These are phyloP conservation scores for Samia ricini DNA, from an alignment of 1,140 invertebrate species.

Conservation along the genomic window DNA sequence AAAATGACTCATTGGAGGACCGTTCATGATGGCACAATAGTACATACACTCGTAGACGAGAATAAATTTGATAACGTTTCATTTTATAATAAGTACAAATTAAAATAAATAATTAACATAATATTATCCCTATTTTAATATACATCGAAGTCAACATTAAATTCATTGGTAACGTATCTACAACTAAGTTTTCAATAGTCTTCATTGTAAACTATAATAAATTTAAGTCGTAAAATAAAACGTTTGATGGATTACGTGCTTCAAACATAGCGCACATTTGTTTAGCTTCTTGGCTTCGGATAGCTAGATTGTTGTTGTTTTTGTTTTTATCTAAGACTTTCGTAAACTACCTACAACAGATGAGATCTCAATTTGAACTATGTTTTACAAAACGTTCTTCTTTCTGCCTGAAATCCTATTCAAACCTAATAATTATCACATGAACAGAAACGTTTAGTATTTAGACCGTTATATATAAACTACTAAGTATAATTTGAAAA, in stretches of 20 bases:
- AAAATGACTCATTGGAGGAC: too few species aligned
- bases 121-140: slow-evolving; percentile 21
- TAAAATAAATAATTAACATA: slow-evolving; percentile 11
- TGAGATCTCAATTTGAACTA: slow-evolving; percentile 76
- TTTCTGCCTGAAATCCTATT: slow-evolving; percentile 44
- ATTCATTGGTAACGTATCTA: slow-evolving; percentile 74
- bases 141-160: slow-evolving; percentile 50
- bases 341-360: slow-evolving; percentile 62
- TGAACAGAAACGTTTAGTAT: slow-evolving; percentile 46
- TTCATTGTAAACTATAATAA: slow-evolving; percentile 46
- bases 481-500: slow-evolving; percentile 30
- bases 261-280: slow-evolving; percentile 36
- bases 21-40: slow-evolving; percentile 26
- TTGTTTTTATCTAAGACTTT: slow-evolving; percentile 51
- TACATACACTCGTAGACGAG: not conserved
- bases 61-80: not conserved
- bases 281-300: slow-evolving; percentile 70
- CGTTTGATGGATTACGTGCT: slow-evolving; percentile 26
- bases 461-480: slow-evolving; percentile 34
- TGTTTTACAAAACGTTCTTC: slow-evolving; percentile 57
- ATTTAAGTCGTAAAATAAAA: slow-evolving; percentile 25
- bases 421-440: slow-evolving; percentile 72
- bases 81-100: not conserved
- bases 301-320: slow-evolving; percentile 37
- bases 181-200: slow-evolving; percentile 59